phyloP scores from a whole-genome alignment of 2,888 invertebrate genomes.

The Drosophila helvetica region DNA sequence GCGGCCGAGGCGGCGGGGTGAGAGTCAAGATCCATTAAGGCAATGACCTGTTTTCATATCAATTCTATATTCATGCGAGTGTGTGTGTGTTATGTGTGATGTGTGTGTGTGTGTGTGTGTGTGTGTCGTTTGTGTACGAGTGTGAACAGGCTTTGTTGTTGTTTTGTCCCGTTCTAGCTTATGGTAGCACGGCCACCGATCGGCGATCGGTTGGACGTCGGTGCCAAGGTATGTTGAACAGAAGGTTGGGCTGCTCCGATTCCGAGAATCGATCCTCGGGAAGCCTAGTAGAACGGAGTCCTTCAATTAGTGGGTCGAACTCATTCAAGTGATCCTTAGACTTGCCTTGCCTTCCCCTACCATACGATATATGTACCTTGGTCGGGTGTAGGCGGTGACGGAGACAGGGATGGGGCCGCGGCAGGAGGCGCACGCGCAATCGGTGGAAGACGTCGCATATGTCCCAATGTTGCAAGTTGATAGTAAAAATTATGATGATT shows the following conservation, averaged over 20 bases:
- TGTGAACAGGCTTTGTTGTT: slow-evolving; percentile 65
- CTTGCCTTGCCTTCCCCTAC: neutral
- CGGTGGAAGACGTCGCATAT: slow-evolving; percentile 63
- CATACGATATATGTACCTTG: neutral
- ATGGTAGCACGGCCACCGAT: too few relatives aligned
- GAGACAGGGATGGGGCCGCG: slow-evolving; percentile 10
- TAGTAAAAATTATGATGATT: slow-evolving; percentile 80
- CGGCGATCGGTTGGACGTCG: slow-evolving; percentile 45
- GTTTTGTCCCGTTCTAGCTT: slow-evolving; percentile 74
- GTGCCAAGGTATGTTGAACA: slow-evolving; percentile 9
- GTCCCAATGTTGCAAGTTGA: slow-evolving; percentile 80
- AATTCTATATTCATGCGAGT: slow-evolving; percentile 50
- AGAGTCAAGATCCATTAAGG: slow-evolving; percentile 79
- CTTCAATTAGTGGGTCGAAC: too few relatives aligned
- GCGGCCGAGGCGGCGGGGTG: slow-evolving; percentile 16
- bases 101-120: too few relatives aligned
- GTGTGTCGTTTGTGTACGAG: slow-evolving; percentile 22
- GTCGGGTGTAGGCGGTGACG: slow-evolving; percentile 22
- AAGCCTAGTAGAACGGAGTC: too few relatives aligned
- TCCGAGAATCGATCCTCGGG: too few relatives aligned
- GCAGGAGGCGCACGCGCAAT: slow-evolving; percentile 73
- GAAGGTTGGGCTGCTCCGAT: neutral
- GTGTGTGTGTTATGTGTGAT: neutral
- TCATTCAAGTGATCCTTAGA: neutral
- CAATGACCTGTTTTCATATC: slow-evolving; percentile 82